Base-by-base conservation (phyloP, 2,797 vertebrate species). In the Hippoglossus hippoglossus region DNA sequence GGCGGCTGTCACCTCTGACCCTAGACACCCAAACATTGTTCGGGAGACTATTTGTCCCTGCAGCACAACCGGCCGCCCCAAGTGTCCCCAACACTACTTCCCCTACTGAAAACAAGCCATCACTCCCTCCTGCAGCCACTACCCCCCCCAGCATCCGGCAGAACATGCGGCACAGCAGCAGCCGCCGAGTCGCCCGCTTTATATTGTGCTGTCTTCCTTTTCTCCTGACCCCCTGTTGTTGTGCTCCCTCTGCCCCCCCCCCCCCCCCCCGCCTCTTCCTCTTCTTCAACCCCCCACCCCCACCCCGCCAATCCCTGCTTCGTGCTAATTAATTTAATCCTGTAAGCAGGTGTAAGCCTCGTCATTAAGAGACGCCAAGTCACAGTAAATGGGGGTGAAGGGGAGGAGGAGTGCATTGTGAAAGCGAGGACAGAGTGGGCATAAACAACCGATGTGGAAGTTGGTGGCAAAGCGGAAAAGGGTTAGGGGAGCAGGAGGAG, bases 251-350 rank as follows among this genome's bases (percentile, higher is more conserved):
- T 67, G 56, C 78, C 74, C 61, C 44, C 63, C 60, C 67, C 70
- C 47, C 2, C 63, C 56, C 53, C 36, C 44, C 44, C 44, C 39
- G 44, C 44, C 44, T 46, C 67, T 65, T 74, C 72, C 65, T 76
- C 65, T 67, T 72, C 65, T 61, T 65, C 68, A 59, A 78, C 87
- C 87, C 16, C 52, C 65, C 52, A 18, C 55, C 67, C 52, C 19
- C 7, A 13, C 53, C 21, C 9, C 74, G 69, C 79, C 78, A 49
- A 83, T 88, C 90, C 94, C 92, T 77, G 83, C 92, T 95, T 94
- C 94, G 88, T 93, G 91, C 93, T 95, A 96, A 94, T 95, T 94
- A 93, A 94, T 95, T 94, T 96, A 96, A 96, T 95, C 95, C 93
- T 93, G 93, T 94, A 95, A 95, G 92, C 94, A 94, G 94, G 94